A percentile compares a stretch with the other conserved stretches of the same genome.
phyloP scores from a whole-genome alignment of 2,113 vertebrate species.

The Pelvicachromis taeniatus region DNA sequence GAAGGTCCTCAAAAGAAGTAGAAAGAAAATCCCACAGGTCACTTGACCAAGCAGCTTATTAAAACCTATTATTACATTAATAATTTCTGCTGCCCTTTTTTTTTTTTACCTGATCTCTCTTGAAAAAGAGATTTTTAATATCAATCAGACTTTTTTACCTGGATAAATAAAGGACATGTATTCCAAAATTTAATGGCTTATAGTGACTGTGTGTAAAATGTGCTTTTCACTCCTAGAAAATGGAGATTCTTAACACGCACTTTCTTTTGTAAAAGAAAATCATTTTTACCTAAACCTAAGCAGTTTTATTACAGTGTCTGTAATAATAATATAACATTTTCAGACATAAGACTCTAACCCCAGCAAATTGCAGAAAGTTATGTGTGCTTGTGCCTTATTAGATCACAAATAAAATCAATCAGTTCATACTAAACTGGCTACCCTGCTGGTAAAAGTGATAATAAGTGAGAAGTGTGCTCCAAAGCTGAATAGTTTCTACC shows the following conservation, averaged over 20 bases:
- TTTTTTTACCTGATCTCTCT: fast-evolving
- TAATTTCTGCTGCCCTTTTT: not conserved
- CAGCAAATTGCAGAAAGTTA: not conserved
- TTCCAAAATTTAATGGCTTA: not conserved
- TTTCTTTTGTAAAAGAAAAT: not conserved
- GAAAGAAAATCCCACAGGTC: not conserved
- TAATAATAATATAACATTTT: not conserved
- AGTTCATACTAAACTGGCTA: not conserved
- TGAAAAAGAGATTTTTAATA: not conserved
- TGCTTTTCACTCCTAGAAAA: not conserved
- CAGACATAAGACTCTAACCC: not conserved
- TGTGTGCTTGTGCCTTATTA: not conserved
- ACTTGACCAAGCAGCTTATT: not conserved
- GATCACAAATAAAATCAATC: not conserved
- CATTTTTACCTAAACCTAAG: not conserved
- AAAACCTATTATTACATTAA: not conserved
- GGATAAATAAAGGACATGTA: not conserved
- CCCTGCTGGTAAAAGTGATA: not conserved
- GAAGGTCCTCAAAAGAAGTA: not conserved
- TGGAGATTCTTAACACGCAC: not conserved
- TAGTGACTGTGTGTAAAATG: not conserved
- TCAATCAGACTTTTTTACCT: not conserved
- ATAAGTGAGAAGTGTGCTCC: not conserved
- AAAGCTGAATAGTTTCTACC: not conserved
- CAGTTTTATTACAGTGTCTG: not conserved